Percentiles rank a stretch among this genome's conserved stretches.
Conservation (phyloP, 2,888 invertebrate genomes). For the Scotopteryx bipunctaria region DNA sequence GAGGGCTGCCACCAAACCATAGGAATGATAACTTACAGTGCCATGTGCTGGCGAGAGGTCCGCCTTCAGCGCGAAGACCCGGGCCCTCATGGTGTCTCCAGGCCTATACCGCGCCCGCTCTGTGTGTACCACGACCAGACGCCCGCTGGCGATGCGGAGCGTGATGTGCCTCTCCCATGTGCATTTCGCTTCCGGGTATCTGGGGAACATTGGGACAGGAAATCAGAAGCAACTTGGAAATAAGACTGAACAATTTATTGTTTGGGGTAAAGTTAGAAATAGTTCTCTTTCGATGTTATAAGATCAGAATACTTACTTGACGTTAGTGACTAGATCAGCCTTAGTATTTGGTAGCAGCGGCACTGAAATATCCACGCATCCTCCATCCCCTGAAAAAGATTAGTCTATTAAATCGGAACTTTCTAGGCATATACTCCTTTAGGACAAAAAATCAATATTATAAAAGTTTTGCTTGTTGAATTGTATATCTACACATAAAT, state of each 20-base stretch:
- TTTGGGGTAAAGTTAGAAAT: no score
- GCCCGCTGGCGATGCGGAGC: conserved; percentile 76
- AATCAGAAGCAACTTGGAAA: no score
- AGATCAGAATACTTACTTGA: conserved; percentile 54
- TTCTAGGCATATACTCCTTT: no score
- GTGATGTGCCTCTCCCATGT: conserved; percentile 66
- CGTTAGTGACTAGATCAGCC: conserved; percentile 61
- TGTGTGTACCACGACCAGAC: conserved; percentile 81
- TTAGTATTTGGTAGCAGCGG: conserved; percentile 68
- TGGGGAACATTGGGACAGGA: no score
- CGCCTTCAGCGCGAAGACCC: conserved; percentile 79
- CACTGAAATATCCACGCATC: conserved; percentile 70
- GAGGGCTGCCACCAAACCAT: not conserved
- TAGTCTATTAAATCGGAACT: no score
- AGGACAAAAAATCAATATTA: no score
- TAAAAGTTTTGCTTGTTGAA: no score
- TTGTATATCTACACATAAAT: no score
- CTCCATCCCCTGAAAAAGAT: conserved; percentile 67
- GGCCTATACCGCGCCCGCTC: conserved; percentile 84
- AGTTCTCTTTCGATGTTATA: not conserved
- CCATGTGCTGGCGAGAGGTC: conserved; percentile 81
- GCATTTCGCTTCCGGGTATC: conserved; percentile 64
- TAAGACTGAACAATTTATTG: no score
- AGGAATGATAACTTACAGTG: conserved; percentile 70
- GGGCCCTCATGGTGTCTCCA: conserved; percentile 81